Base-by-base conservation (phyloP, 2,113 vertebrate species). In the Rostratula benghalensis region DNA sequence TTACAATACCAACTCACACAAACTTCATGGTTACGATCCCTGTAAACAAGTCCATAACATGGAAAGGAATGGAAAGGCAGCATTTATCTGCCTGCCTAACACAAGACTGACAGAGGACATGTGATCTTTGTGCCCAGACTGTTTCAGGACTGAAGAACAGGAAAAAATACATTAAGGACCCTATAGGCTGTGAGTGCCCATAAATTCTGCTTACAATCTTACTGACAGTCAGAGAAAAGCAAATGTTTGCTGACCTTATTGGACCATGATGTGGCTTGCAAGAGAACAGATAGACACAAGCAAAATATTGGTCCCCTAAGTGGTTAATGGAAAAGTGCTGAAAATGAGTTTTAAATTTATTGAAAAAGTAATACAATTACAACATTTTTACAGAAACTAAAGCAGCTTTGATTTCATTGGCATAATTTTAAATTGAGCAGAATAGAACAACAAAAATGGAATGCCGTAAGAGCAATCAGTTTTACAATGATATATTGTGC, bases 31-130 rank as follows among this genome's bases (percentile, higher is more conserved):
- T 59, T 54, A 20, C 50, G n/a, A 39, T 41, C 17, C 10, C 18
- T 0, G 0, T 17, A 17, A 13, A 4, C 13, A 67, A 64, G 33
- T 41, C 17, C 48, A n/a, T n/a, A 51, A 1, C 6, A 24, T 0
- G 2, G 10, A 61, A 68, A 70, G 10, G 35, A 70, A 70, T 2
- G 5, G 31, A 68, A 71, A 74, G 2, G 9, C 6, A 46, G 6
- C 5, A 56, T 64, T 80, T 46, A 30, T 3, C 63, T 69, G 28
- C 11, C 25, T 56, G 14, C 5, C 14, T 77, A 22, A 51, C 18
- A 50, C 9, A 71, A 15, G 19, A 27, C 8, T 53, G 17, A 16
- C 9, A 33, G 19, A 79, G 13, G 12, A 37, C 9, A 1, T 2
- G 3, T 30, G 14, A 14, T 25, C 8, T 60, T 71, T 64, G 12